Percentiles rank a stretch among this genome's conserved stretches.
Conservation (phyloP, 1,140 invertebrate genomes). For the Pteromalus puparum region DNA sequence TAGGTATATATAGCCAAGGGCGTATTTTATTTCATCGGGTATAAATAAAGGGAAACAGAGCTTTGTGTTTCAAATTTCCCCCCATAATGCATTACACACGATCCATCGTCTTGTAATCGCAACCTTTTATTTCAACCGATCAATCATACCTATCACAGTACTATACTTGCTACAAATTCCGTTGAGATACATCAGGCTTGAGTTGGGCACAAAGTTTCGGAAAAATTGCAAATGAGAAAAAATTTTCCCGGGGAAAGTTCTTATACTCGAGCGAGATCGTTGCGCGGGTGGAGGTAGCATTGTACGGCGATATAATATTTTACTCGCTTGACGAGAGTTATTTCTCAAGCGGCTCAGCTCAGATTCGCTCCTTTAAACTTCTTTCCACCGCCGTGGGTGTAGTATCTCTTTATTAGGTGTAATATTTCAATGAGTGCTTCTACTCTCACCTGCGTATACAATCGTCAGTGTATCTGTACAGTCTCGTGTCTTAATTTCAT, state of each 20-base stretch:
- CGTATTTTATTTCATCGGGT: conserved; percentile 40
- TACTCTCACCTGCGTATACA: too few species aligned
- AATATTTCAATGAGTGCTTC: too few species aligned
- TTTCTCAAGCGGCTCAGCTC: background rate
- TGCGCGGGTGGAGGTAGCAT: background rate
- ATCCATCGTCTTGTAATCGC: too few species aligned
- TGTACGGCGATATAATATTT: background rate
- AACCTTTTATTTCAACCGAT: too few species aligned
- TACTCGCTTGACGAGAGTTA: background rate
- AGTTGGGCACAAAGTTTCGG: background rate
- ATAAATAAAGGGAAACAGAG: background rate
- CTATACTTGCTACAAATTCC: background rate
- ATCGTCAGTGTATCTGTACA: too few species aligned
- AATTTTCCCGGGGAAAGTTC: background rate
- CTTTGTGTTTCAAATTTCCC: conserved; percentile 12
- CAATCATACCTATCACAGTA: too few species aligned
- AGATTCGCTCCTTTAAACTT: too few species aligned
- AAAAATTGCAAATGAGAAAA: conserved; percentile 9
- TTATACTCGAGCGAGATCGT: background rate
- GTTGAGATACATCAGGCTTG: background rate
- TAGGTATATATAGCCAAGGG: background rate
- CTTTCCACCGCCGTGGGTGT: too few species aligned
- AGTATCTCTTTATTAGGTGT: too few species aligned
- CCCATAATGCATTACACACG: too few species aligned
- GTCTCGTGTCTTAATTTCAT: too few species aligned